These are phyloP conservation scores for Sclerodermus sp. DNA, from an alignment of 2,888 invertebrate genomes.

Conservation along the genomic window DNA sequence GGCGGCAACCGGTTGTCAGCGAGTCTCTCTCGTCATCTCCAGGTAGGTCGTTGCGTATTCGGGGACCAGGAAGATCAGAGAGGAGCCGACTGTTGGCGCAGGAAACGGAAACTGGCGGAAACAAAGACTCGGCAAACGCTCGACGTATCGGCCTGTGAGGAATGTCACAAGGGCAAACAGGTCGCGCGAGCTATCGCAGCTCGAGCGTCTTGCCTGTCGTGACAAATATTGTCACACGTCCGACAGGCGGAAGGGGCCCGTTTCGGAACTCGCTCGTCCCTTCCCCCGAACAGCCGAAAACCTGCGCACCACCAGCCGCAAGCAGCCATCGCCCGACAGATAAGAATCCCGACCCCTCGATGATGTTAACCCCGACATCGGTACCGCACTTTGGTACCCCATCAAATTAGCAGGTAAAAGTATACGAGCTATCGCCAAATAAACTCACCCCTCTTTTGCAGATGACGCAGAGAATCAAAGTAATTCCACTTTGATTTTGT, in stretches of 20 bases:
- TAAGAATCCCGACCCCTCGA: too few relatives aligned
- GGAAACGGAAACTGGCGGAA: constrained; percentile 57
- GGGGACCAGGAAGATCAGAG: constrained; percentile 42
- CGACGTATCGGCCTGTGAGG: constrained; percentile 32
- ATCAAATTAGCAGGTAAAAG: too few relatives aligned
- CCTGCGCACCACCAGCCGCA: too few relatives aligned
- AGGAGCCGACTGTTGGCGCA: constrained; percentile 53
- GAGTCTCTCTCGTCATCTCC: background rate
- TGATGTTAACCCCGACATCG: too few relatives aligned
- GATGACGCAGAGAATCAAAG: too few relatives aligned
- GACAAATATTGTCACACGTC: constrained; percentile 48
- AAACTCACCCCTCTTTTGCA: too few relatives aligned
- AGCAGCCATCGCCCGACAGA: too few relatives aligned
- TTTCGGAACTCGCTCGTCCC: constrained; percentile 22
- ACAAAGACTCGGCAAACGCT: constrained; percentile 53
- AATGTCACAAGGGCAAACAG: constrained; percentile 51
- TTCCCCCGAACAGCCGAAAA: too few relatives aligned
- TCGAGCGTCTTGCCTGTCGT: constrained; percentile 12
- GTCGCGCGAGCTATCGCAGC: constrained; percentile 25
- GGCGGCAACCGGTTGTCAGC: background rate
- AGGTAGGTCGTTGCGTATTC: constrained; percentile 27
- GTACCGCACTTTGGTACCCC: too few relatives aligned
- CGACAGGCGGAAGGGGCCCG: constrained; percentile 14
- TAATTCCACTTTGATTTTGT: too few relatives aligned
- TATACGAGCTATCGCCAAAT: too few relatives aligned